Evolutionary conservation across 2,797 vertebrate species (phyloP).

Genomic region (Alauda arvensis): DNA sequence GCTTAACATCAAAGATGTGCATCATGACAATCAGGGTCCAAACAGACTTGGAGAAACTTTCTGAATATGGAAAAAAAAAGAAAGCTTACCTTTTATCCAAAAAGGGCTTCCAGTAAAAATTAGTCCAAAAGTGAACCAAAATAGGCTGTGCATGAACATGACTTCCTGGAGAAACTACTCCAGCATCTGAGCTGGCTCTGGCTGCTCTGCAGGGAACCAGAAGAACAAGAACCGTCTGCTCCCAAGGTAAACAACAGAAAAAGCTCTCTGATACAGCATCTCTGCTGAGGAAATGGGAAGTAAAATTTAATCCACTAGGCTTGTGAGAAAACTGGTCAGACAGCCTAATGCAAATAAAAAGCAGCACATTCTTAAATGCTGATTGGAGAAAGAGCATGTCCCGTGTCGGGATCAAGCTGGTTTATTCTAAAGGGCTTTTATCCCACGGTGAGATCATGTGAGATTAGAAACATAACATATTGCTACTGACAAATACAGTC

Average conservation of each 20-base stretch:
- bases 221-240: not conserved
- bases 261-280: not conserved
- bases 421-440: not conserved
- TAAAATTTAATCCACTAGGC: slow-evolving; percentile 18
- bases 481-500: not conserved
- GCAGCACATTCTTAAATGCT: not conserved
- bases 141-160: slow-evolving; percentile 39
- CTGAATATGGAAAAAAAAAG: not conserved
- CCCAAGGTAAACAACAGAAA: not conserved
- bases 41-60: not conserved
- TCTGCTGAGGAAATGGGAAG: slow-evolving; percentile 37
- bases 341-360: slow-evolving; percentile 32
- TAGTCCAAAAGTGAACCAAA: slow-evolving; percentile 38
- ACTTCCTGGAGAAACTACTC: not conserved
- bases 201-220: not conserved
- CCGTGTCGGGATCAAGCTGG: not conserved
- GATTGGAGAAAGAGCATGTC: not conserved
- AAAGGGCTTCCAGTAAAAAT: not conserved
- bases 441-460: not conserved
- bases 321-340: slow-evolving; percentile 47
- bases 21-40: accelerated
- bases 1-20: not conserved
- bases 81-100: slow-evolving; percentile 43
- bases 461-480: not conserved
- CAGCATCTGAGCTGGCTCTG: not conserved